phyloP scores from a whole-genome alignment of 2,113 vertebrate genomes.

The Phaetusa simplex region DNA sequence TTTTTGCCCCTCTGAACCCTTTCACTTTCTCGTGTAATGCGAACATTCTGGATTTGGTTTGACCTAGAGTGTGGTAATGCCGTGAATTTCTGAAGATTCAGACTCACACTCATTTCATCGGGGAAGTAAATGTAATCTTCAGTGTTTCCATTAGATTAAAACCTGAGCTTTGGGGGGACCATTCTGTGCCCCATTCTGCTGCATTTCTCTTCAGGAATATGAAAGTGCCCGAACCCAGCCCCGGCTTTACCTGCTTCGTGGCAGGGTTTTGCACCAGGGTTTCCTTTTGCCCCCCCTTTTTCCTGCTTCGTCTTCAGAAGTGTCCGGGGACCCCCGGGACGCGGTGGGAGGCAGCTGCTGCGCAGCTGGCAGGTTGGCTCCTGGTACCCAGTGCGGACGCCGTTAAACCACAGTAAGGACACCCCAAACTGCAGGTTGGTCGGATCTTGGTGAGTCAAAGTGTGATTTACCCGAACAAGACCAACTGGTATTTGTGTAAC shows the following conservation, averaged over 20 bases:
- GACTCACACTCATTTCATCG: background rate
- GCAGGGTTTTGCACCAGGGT: background rate
- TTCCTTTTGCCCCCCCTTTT: background rate
- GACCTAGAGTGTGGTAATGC: background rate
- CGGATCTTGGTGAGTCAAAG: background rate
- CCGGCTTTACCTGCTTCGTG: background rate
- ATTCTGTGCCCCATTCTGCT: fast-evolving
- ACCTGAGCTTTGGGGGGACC: background rate
- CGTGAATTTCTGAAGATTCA: background rate
- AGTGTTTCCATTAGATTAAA: background rate
- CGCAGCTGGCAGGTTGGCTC: background rate
- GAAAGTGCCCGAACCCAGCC: background rate
- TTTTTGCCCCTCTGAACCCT: background rate
- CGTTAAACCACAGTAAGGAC: background rate
- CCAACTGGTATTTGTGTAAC: background rate
- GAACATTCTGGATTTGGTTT: background rate
- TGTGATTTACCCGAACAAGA: background rate
- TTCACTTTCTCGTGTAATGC: background rate
- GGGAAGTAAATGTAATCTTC: background rate
- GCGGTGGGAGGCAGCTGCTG: background rate
- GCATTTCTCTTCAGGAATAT: background rate
- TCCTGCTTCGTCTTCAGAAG: background rate
- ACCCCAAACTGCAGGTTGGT: background rate
- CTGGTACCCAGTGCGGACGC: background rate
- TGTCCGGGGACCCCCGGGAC: background rate